Base-by-base conservation (phyloP, 2,797 vertebrate genomes). In the Neoniphon sammara region DNA sequence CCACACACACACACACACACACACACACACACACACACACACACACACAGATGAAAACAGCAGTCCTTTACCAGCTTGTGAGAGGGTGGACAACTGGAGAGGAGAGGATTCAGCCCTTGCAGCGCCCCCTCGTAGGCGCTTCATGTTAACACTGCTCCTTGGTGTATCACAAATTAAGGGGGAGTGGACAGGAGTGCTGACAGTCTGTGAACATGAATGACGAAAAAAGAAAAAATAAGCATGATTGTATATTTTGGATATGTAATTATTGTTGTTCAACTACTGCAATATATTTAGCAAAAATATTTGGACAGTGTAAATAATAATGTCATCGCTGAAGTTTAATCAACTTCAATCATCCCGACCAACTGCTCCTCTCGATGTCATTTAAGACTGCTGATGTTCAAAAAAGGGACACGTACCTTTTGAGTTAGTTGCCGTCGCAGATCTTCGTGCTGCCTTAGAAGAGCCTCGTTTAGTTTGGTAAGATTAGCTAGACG, bases 51-150 rank as follows among this genome's bases (percentile, higher is more conserved):
- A 1, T 8, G 36, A 39, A 10, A 39, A 39, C 15, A 44, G 6
- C 9, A 17, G 0, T n/a, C 46, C 39, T 49, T 57, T 63, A 92
- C 87, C 82, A 49, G 77, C 65, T 81, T 72, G 25, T 65, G 79
- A 70, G 65, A 82, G 25, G 18, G 10, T 42, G 11, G 69, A 20
- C 17, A 76, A 59, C 0, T 1, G 56, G 17, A 17, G 27, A 2
- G 17, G 12, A 10, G 70, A 53, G 5, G 49, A 63, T 25, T 47
- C 55, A 17, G 60, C 12, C 4, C 31, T 69, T 0, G 12, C 34
- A 61, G 63, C 30, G 2, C 42, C 65, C 0, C 55, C 53, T 20
- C 7, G 49, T 34, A 10, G 12, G 17, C 25, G 25, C 0, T 9
- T 1, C 2, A 15, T 15, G 17, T 39, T 66, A 4, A 39, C 2